Evolutionary conservation across 2,797 vertebrate species (phyloP), one percentile per base, ranked within the genome.

Genomic region (Pseudocheirus occidentalis): DNA sequence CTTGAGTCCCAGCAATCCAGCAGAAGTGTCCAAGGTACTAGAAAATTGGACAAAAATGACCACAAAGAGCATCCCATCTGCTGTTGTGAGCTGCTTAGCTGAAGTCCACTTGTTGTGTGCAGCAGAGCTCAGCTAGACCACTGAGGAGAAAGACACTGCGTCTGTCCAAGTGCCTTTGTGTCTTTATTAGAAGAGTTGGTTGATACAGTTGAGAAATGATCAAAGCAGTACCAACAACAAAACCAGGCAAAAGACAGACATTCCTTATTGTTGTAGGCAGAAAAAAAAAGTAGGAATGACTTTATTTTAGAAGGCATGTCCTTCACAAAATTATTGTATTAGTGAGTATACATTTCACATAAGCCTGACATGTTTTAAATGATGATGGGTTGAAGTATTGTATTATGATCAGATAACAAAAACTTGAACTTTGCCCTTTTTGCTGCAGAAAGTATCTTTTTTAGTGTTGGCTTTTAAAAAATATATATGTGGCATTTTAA

Each of bases 1-100:
- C 95, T 97, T 99, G 97, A 99, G 99, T 53, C 99, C 99, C 56
- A 99, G 99, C 98, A 99, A 99, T 97, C 99, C 99, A 2, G 98
- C 98, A 95, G 98, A 99, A 93, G 98, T 99, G 66, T 90, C 99
- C 98, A 98, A 99, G 28, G 98, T 99, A 66, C 97, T 99, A 87
- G 98, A 98, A 16, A 98, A 94, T 12, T 99, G 99, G 99, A 99
- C 98, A 95, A 98, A 94, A 90, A 98, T 99, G 59, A 97, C 98
- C 0, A 94, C 96, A 29, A 98, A 96, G 57, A 95, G 90, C 0
- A 98, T 99, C 34, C 99, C 99, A 1, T 91, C 98, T 7, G 99
- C 99, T 0, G 97, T 99, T 89, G 98, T 97, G 31, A 99, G 98
- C 97, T 98, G 97, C 98, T 98, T 99, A 92, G 99, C 99, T 94